A percentile compares a stretch with the other conserved stretches of the same genome.
These are phyloP conservation scores for Drosophila ercepeae DNA, from an alignment of 1,140 invertebrate species.

Conservation along the genomic window DNA sequence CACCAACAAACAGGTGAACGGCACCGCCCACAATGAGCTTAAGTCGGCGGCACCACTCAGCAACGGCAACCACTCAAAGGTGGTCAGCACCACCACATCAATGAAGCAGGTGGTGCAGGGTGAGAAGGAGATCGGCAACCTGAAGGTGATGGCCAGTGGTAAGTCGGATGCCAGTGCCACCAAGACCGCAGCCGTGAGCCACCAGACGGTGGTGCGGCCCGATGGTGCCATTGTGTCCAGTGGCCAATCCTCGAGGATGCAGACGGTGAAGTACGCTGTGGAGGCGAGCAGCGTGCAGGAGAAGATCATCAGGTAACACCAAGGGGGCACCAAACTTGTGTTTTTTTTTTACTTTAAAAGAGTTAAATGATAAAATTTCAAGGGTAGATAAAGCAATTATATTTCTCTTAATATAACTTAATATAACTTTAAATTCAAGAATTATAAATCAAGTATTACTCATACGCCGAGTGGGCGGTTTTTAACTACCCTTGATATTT, in stretches of 20 bases:
- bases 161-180: conserved; percentile 58
- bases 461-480: conserved; percentile 2
- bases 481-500: not conserved
- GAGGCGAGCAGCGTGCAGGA: conserved; percentile 78
- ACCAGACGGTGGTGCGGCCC: conserved; percentile 50
- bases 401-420: too few species aligned
- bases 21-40: conserved; percentile 21
- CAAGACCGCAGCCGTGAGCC: conserved; percentile 41
- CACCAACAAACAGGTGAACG: conserved; percentile 41
- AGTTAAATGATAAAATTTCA: not conserved
- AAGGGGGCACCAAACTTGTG: not conserved
- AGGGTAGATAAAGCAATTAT: too few species aligned
- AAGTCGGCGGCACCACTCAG: conserved; percentile 20
- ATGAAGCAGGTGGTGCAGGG: conserved; percentile 42
- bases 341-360: not conserved
- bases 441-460: not conserved
- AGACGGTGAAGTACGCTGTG: conserved; percentile 73
- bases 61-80: conserved; percentile 28
- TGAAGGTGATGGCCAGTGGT: conserved; percentile 44
- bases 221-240: conserved; percentile 71
- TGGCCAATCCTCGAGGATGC: conserved; percentile 43
- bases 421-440: too few species aligned
- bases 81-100: conserved; percentile 14
- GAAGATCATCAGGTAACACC: conserved; percentile 74
- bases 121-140: conserved; percentile 35